Evolutionary conservation across 2,113 vertebrate genomes (phyloP).

Genomic region (Chionomys nivalis): DNA sequence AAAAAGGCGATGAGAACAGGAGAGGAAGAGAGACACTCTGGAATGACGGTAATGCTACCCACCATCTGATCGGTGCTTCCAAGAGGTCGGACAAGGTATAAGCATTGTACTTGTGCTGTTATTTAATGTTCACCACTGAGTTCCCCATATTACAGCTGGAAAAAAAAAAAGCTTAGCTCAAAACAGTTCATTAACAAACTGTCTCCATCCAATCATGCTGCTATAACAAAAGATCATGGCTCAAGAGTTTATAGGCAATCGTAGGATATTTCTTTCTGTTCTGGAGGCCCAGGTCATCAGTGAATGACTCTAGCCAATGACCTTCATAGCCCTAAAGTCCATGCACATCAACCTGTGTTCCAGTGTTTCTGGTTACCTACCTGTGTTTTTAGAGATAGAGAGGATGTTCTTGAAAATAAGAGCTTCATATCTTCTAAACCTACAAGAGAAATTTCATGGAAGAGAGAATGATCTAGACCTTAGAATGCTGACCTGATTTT

Average conservation of each 20-base stretch:
- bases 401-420: background rate
- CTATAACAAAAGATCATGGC: background rate
- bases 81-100: background rate
- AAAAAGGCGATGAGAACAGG: background rate
- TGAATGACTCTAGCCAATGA: background rate
- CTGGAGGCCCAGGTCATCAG: background rate
- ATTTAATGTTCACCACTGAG: background rate
- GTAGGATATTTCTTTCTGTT: background rate
- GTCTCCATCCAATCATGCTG: background rate
- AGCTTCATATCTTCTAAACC: background rate
- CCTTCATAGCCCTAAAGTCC: background rate
- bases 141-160: conserved; percentile 25
- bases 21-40: background rate
- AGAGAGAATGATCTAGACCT: background rate
- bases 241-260: background rate
- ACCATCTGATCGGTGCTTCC: background rate
- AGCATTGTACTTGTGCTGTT: background rate
- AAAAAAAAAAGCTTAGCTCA: conserved; percentile 40
- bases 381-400: background rate
- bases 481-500: background rate
- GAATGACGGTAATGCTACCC: background rate
- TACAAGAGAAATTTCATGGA: background rate
- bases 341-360: background rate
- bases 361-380: background rate
- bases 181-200: background rate